phyloP scores from a whole-genome alignment of 1,140 invertebrate genomes.

The Atta colombica region DNA sequence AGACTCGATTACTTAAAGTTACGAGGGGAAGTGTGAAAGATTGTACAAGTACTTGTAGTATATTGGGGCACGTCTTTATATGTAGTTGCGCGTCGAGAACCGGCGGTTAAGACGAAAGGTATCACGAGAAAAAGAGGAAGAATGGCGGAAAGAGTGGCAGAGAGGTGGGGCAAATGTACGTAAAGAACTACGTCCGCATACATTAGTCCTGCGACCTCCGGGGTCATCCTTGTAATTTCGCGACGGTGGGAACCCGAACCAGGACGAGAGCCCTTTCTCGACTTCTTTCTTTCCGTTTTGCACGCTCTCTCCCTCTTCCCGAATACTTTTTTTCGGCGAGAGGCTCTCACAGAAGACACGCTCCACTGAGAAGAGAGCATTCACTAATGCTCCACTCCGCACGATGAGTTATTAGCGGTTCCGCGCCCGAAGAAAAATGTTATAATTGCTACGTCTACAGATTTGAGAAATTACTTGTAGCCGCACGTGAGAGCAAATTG shows the following conservation, averaged over 20 bases:
- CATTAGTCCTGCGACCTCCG: constrained; percentile 77
- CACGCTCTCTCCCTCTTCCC: not conserved
- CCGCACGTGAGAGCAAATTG: constrained; percentile 25
- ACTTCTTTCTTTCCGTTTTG: constrained; percentile 13
- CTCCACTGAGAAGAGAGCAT: constrained; percentile 31
- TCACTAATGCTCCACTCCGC: constrained; percentile 51
- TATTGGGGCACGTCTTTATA: constrained; percentile 21
- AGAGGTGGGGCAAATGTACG: constrained; percentile 44
- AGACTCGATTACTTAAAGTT: constrained; percentile 67
- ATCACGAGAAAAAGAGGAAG: constrained; percentile 54
- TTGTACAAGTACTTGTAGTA: not conserved
- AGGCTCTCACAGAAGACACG: constrained; percentile 44
- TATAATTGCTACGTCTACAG: constrained; percentile 64
- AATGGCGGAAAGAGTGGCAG: constrained; percentile 31
- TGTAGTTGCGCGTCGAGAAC: not conserved
- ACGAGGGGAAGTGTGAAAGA: constrained; percentile 39
- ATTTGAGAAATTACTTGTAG: constrained; percentile 65
- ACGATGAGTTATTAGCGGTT: constrained; percentile 68
- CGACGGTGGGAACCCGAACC: constrained; percentile 74
- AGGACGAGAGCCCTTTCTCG: constrained; percentile 64
- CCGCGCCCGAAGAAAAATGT: constrained; percentile 60
- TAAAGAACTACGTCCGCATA: constrained; percentile 79
- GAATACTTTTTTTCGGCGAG: constrained; percentile 46
- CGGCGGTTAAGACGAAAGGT: constrained; percentile 55
- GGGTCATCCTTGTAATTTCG: constrained; percentile 78